These are phyloP conservation scores for Brachylomia viminalis DNA, from an alignment of 2,888 invertebrate genomes.

Conservation along the genomic window DNA sequence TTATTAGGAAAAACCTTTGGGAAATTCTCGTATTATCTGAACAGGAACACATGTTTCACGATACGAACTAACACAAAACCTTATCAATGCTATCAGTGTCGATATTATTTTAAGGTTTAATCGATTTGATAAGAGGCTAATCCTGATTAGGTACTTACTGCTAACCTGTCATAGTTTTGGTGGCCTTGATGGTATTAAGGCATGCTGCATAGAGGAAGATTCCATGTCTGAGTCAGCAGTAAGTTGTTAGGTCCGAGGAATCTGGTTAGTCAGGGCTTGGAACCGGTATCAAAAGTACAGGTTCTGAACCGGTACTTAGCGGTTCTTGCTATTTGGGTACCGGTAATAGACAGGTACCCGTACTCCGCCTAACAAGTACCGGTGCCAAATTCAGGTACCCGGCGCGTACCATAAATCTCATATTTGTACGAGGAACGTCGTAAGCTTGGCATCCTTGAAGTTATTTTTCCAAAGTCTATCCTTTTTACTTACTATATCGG, in stretches of 20 bases:
- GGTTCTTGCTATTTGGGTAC: no score
- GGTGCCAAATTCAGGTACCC: no score
- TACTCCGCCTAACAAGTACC: no score
- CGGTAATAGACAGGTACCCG: no score
- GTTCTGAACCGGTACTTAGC: no score
- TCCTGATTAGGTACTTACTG: conserved; percentile 39
- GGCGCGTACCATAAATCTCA: no score
- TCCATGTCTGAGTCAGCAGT: not conserved
- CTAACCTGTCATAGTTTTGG: conserved; percentile 9
- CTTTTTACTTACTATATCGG: no score
- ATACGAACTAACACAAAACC: conserved; percentile 8
- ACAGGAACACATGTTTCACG: conserved; percentile 45
- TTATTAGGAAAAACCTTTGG: not conserved
- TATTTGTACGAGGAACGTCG: no score
- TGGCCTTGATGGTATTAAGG: not conserved
- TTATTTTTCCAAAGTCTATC: no score
- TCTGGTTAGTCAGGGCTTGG: not conserved
- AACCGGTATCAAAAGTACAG: no score
- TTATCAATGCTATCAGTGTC: conserved; percentile 45
- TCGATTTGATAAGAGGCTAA: conserved; percentile 55
- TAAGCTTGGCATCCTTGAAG: no score
- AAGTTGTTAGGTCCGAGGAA: not conserved
- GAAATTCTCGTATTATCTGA: conserved; percentile 30
- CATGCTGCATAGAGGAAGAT: not conserved
- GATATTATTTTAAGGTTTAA: conserved; percentile 60